phyloP scores from a whole-genome alignment of 2,113 vertebrate genomes.

The Axis porcinus region DNA sequence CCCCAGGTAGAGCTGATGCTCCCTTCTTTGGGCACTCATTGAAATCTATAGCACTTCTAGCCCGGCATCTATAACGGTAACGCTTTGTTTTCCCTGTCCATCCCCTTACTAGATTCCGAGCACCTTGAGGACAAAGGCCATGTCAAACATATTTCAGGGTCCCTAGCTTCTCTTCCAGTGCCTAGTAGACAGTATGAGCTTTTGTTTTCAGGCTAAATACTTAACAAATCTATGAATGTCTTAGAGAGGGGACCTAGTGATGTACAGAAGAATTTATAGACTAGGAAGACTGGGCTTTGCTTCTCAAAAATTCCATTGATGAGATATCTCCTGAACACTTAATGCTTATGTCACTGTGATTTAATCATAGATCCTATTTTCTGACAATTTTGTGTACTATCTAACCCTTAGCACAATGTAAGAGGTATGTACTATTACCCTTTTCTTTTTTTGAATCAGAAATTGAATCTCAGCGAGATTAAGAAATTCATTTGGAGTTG shows the following conservation, averaged over 20 bases:
- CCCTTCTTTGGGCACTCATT: neutral
- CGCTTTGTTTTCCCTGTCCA: neutral
- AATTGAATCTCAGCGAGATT: neutral
- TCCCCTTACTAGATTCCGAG: neutral
- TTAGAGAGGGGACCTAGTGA: neutral
- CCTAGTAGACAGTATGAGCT: neutral
- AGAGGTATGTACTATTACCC: neutral
- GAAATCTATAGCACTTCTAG: neutral
- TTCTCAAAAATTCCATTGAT: neutral
- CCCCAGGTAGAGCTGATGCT: neutral
- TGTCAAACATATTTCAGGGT: neutral
- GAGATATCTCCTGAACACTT: neutral
- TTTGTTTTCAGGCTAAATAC: neutral
- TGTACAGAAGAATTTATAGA: neutral
- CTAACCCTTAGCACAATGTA: neutral
- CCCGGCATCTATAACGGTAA: neutral
- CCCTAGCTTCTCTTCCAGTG: neutral
- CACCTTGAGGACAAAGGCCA: neutral
- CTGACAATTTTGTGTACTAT: neutral
- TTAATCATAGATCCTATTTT: neutral
- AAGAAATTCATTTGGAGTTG: neutral
- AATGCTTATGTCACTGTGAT: neutral
- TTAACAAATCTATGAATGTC: neutral
- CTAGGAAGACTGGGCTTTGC: neutral
- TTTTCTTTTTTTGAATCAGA: neutral